phyloP scores from a whole-genome alignment of 1,140 invertebrate species.

The Coelopa frigida region DNA sequence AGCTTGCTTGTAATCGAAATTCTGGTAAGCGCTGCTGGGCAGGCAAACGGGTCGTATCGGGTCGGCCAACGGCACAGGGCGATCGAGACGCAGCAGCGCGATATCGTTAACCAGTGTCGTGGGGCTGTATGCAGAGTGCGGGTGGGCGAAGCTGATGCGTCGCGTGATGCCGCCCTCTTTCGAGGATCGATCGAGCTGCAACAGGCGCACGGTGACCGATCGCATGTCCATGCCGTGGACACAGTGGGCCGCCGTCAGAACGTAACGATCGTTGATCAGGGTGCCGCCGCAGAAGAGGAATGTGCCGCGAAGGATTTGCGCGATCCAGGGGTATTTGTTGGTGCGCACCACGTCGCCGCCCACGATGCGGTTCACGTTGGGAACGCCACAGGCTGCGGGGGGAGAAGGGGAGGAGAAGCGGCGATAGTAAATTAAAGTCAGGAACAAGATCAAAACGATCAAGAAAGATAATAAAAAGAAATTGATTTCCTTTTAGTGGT shows the following conservation, averaged over 20 bases:
- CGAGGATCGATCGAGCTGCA: conserved; percentile 64
- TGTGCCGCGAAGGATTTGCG: conserved; percentile 26
- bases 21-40: conserved; percentile 47
- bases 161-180: conserved; percentile 29
- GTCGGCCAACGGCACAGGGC: conserved; percentile 63
- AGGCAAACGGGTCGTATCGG: conserved; percentile 83
- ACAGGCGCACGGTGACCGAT: conserved; percentile 55
- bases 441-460: not conserved
- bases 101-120: conserved; percentile 68
- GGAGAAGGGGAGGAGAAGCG: not conserved
- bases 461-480: conserved; percentile 1
- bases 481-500: too few relatives aligned
- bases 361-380: conserved; percentile 41
- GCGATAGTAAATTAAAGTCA: not conserved
- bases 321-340: conserved; percentile 43
- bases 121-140: conserved; percentile 29
- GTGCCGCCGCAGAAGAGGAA: conserved; percentile 38
- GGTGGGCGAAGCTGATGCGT: conserved; percentile 20
- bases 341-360: conserved; percentile 33
- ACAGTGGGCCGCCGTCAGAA: conserved; percentile 51
- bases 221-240: conserved; percentile 52
- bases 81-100: conserved; percentile 51
- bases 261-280: conserved; percentile 45
- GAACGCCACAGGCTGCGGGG: conserved; percentile 34
- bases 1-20: conserved; percentile 48